phyloP scores from a whole-genome alignment of 2,888 invertebrate genomes.

The Neoitamus cyanurus region DNA sequence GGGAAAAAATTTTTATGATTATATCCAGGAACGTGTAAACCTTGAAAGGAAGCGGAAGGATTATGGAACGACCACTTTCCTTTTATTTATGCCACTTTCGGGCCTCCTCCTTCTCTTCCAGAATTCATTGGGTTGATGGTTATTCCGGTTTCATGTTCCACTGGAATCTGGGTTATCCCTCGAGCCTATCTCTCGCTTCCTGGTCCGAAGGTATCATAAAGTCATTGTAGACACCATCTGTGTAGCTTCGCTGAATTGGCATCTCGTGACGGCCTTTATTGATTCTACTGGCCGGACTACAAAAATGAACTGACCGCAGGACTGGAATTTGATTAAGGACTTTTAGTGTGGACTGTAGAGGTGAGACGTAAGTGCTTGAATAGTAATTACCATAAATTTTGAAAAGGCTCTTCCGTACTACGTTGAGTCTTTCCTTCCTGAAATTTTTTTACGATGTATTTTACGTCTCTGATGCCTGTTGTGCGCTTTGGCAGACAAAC shows the following conservation, averaged over 20 bases:
- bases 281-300: slow-evolving; percentile 3
- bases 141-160: not conserved
- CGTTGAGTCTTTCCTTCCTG: not conserved
- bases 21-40: slow-evolving; percentile 36
- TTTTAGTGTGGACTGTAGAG: not conserved
- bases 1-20: slow-evolving; percentile 24
- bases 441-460: not conserved
- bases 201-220: not conserved
- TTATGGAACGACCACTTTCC: slow-evolving; percentile 29
- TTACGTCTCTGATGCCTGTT: not conserved
- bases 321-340: not conserved
- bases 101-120: not conserved
- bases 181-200: not conserved
- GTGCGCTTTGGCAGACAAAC: not conserved
- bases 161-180: slow-evolving; percentile 15
- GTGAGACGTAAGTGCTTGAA: not conserved
- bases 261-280: not conserved
- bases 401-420: not conserved
- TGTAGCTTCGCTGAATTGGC: slow-evolving; percentile 11
- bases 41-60: slow-evolving; percentile 22
- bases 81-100: slow-evolving; percentile 26
- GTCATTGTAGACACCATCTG: not conserved
- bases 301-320: slow-evolving; percentile 7
- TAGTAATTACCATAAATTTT: not conserved
- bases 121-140: not conserved